Evolutionary conservation across 64 coral and sea anemone species (phyloP), one percentile per base, ranked within the genome.

Genomic region (Acropora tenuis): DNA sequence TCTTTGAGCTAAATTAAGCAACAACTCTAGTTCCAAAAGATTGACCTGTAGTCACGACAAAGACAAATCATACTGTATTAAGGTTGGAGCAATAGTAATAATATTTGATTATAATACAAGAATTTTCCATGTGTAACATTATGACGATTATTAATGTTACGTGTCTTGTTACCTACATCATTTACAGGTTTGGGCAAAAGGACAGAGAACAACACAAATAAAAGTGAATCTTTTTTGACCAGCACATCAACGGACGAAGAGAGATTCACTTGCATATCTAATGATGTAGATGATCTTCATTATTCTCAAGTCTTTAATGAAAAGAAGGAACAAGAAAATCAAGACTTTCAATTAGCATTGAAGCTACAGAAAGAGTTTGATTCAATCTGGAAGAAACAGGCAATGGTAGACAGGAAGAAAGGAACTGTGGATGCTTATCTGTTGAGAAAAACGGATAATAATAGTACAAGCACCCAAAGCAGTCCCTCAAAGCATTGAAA

Each of bases 351-450:
- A 13, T 30, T 96, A 80, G 95, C 95, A 55, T 40, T 93, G 86
- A 96, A 93, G 73, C 20, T 96, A 72, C 95, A 96, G 82, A 68
- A 96, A 75, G 79, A 96, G 18, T 90, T 96, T 87, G 78, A 96
- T 74, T 69, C 78, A 41, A 88, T 85, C 16, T 85, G 78, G 3
- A 43, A 40, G 41, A 60, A 90, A 80, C 69, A 48, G 45, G 40
- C 17, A 65, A 5, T 50, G 18, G 67, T 95, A 43, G 94, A 95
- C 57, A 93, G 91, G 76, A 86, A 93, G 42, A 93, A 90, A 63
- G 91, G 88, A 78, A 93, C 69, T 42, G 80, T 80, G 43, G 91
- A 96, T 90, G 91, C 74, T 13, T 96, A 96, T 83, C 47, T 93
- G 68, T 86, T 96, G 8, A 52, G 90, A 57, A 92, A 50, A 58